Percentiles rank a stretch among this genome's conserved stretches.
These are phyloP conservation scores for Melanostigma gelatinosum DNA, from an alignment of 2,113 vertebrate species.

Conservation along the genomic window DNA sequence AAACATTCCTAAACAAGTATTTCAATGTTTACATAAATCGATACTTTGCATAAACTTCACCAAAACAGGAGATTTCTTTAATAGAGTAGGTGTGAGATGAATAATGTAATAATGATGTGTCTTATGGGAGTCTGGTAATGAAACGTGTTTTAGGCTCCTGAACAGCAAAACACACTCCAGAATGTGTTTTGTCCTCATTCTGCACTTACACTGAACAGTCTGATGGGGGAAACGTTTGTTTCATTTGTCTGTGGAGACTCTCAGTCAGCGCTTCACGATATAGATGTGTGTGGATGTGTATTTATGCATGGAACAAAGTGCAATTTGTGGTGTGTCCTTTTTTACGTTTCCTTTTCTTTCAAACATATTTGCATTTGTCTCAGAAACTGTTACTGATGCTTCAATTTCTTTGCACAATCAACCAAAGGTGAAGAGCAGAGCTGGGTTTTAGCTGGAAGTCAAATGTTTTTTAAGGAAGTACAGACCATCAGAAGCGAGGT, in stretches of 20 bases:
- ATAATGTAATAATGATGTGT: neutral
- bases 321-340: slow-evolving; percentile 54
- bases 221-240: slow-evolving; percentile 61
- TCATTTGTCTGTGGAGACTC: slow-evolving; percentile 58
- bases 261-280: slow-evolving; percentile 69
- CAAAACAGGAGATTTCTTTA: slow-evolving; percentile 22
- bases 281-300: slow-evolving; percentile 80
- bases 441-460: slow-evolving; percentile 62
- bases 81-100: slow-evolving; percentile 17
- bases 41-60: slow-evolving; percentile 21
- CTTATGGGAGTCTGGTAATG: slow-evolving; percentile 13
- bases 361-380: slow-evolving; percentile 62
- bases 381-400: slow-evolving; percentile 82
- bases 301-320: slow-evolving; percentile 83
- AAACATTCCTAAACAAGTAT: slow-evolving; percentile 58
- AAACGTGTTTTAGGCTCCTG: slow-evolving; percentile 26
- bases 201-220: slow-evolving; percentile 54
- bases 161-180: slow-evolving; percentile 3
- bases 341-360: slow-evolving; percentile 35
- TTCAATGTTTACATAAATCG: slow-evolving; percentile 54
- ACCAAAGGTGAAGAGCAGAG: slow-evolving; percentile 80
- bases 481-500: slow-evolving; percentile 44
- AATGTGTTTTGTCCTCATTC: slow-evolving; percentile 48
- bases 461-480: slow-evolving; percentile 30
- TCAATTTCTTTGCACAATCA: slow-evolving; percentile 84